Percentiles rank a stretch among this genome's conserved stretches.
Conservation (phyloP, 1,140 invertebrate genomes). For the Geopemphigus sp. region DNA sequence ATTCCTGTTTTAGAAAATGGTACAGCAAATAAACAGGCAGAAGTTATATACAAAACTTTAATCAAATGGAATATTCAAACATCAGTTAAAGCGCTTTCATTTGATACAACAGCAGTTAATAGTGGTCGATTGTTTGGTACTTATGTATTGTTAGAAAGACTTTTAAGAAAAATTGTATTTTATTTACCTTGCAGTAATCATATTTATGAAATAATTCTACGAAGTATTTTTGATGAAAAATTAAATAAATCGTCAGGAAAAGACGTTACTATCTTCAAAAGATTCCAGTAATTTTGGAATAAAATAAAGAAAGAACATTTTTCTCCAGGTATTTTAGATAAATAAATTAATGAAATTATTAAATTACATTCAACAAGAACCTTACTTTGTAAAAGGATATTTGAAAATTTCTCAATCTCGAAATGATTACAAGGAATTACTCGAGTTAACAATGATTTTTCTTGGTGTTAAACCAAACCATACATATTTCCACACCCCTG, state of each 20-base stretch:
- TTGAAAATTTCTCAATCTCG: constrained; percentile 40
- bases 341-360: too few relatives aligned
- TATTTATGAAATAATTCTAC: constrained; percentile 57
- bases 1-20: too few relatives aligned
- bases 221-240: neutral
- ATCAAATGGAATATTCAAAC: too few relatives aligned
- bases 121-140: constrained; percentile 32
- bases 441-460: constrained; percentile 56
- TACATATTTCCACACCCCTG: too few relatives aligned
- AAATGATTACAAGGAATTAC: constrained; percentile 56
- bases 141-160: constrained; percentile 52
- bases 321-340: too few relatives aligned
- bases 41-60: too few relatives aligned
- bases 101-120: constrained; percentile 45
- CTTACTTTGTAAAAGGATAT: neutral
- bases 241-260: constrained; percentile 50
- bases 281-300: too few relatives aligned
- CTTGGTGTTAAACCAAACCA: constrained; percentile 52
- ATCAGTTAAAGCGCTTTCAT: neutral
- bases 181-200: too few relatives aligned
- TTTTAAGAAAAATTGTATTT: too few relatives aligned
- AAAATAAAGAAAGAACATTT: too few relatives aligned
- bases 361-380: neutral
- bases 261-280: too few relatives aligned
- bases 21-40: too few relatives aligned